These are phyloP conservation scores for Sylvilagus floridanus DNA, from an alignment of 2,797 vertebrate species.

Conservation along the genomic window DNA sequence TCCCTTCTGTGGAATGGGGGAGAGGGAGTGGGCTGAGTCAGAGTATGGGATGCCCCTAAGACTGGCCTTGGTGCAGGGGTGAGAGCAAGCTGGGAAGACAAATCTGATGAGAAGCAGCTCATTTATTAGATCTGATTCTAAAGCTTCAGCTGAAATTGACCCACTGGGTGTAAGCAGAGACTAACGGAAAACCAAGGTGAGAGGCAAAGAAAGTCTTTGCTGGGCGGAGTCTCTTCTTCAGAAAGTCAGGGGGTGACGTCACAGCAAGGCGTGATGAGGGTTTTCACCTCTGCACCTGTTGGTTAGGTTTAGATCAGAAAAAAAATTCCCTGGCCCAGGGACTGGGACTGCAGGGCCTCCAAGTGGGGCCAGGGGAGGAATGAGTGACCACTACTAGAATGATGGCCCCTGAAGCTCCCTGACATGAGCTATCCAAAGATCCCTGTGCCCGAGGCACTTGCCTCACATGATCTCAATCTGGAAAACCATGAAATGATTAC, in stretches of 20 bases:
- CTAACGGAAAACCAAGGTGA: not conserved
- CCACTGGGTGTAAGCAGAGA: not conserved
- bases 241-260: not conserved
- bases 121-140: not conserved
- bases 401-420: not conserved
- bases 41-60: too few relatives aligned
- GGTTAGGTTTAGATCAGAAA: not conserved
- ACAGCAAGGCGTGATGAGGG: not conserved
- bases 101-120: not conserved
- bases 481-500: too few relatives aligned
- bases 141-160: slow-evolving; percentile 10
- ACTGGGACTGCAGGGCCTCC: not conserved
- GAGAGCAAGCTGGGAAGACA: not conserved
- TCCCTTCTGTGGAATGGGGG: not conserved
- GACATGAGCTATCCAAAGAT: not conserved
- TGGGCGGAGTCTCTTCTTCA: not conserved
- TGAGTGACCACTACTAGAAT: not conserved
- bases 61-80: not conserved
- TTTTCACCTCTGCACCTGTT: not conserved
- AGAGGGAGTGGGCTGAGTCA: not conserved
- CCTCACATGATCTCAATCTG: not conserved
- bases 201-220: not conserved
- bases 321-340: not conserved
- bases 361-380: not conserved
- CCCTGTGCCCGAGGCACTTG: not conserved